Percentiles rank a stretch among this genome's conserved stretches.
These are phyloP conservation scores for Drosophila mojavensis DNA, from an alignment of 1,140 invertebrate species.

Conservation along the genomic window DNA sequence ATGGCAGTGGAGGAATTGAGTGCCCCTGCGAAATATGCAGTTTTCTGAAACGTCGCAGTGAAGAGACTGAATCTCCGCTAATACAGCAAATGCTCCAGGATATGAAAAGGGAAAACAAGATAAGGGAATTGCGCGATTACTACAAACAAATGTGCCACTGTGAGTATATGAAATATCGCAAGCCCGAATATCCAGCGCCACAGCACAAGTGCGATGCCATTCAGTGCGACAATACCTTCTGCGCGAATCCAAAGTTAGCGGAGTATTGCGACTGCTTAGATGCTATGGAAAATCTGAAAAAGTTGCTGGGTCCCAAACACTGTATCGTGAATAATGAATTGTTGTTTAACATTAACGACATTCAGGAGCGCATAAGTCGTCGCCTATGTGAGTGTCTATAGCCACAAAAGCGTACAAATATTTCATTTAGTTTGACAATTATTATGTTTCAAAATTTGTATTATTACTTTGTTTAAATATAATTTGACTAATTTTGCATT, in stretches of 20 bases:
- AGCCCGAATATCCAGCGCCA: neutral
- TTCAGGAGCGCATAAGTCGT: neutral
- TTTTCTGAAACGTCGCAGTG: constrained; percentile 11
- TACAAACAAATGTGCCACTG: constrained; percentile 41
- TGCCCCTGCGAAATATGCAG: constrained; percentile 56
- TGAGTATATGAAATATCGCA: constrained; percentile 28
- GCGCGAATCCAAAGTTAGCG: constrained; percentile 15
- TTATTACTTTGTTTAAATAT: no score
- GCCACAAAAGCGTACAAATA: neutral
- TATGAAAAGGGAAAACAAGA: constrained; percentile 31
- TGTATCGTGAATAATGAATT: neutral
- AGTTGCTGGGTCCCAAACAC: constrained; percentile 8
- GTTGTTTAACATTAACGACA: neutral
- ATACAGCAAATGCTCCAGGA: constrained; percentile 54
- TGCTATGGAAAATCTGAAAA: constrained; percentile 41
- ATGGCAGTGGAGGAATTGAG: neutral
- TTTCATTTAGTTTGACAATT: no score
- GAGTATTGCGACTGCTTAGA: constrained; percentile 38
- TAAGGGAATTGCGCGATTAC: constrained; percentile 34
- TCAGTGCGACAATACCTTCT: constrained; percentile 32
- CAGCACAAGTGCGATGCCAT: constrained; percentile 38
- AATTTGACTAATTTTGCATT: no score
- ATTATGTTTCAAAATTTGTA: no score
- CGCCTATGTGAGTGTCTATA: constrained; percentile 10
- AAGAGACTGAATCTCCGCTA: constrained; percentile 44